Percentiles rank a stretch among this genome's conserved stretches.
Conservation (phyloP, 2,113 vertebrate species). For the Coptodon rendalli region DNA sequence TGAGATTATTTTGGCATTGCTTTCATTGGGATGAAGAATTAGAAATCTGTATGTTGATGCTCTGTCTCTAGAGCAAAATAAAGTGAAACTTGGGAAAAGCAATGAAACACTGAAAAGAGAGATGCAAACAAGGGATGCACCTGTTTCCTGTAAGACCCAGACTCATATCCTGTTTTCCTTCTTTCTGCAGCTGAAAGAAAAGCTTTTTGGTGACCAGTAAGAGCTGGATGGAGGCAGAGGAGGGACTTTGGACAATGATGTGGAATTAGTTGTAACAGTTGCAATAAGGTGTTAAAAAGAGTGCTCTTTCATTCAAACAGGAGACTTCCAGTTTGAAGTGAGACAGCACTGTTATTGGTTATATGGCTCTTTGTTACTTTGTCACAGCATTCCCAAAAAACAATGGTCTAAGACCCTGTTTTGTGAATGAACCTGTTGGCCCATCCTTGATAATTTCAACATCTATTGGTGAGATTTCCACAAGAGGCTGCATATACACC, state of each 20-base stretch:
- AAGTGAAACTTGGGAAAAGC: not conserved
- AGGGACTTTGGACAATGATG: not conserved
- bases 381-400: not conserved
- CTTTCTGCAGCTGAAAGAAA: not conserved
- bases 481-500: rapidly evolving
- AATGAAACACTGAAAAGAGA: not conserved
- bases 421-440: not conserved
- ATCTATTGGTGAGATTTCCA: not conserved
- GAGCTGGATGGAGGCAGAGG: not conserved
- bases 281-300: not conserved
- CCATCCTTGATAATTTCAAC: not conserved
- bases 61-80: not conserved
- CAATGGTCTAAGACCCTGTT: not conserved
- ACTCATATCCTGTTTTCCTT: constrained; percentile 29
- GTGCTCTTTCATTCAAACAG: not conserved
- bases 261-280: not conserved
- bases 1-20: not conserved
- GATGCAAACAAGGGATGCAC: constrained; percentile 3
- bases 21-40: not conserved
- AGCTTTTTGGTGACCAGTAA: not conserved
- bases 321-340: not conserved
- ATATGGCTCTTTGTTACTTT: not conserved
- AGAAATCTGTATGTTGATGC: not conserved
- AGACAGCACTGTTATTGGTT: not conserved
- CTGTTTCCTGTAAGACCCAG: constrained; percentile 29